phyloP scores from a whole-genome alignment of 2,113 vertebrate genomes.

The Lontra canadensis region DNA sequence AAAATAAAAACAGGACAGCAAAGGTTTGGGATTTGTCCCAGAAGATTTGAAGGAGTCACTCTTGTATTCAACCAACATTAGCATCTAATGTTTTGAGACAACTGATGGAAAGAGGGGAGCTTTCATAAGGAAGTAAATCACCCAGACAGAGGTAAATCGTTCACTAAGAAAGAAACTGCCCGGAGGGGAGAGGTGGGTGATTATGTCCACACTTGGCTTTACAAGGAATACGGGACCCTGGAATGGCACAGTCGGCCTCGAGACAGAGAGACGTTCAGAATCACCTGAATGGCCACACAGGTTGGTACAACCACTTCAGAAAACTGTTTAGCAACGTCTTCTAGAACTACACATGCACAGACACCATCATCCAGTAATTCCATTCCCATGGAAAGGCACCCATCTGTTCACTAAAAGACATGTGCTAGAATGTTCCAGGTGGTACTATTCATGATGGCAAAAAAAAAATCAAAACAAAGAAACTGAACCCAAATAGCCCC shows the following conservation, averaged over 20 bases:
- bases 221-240: not conserved
- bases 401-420: not conserved
- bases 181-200: not conserved
- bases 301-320: not conserved
- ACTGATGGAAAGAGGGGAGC: not conserved
- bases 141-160: not conserved
- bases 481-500: not conserved
- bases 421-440: not conserved
- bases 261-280: not conserved
- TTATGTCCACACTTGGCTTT: not conserved
- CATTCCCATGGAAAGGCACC: not conserved
- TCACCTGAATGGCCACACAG: not conserved
- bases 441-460: not conserved
- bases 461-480: not conserved
- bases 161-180: not conserved
- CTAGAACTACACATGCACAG: not conserved
- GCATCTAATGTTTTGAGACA: not conserved
- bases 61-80: not conserved
- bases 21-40: not conserved
- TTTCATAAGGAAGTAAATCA: not conserved
- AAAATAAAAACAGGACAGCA: constrained; percentile 40
- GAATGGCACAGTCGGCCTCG: not conserved
- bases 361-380: not conserved
- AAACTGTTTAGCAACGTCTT: not conserved
- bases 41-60: constrained; percentile 3